phyloP scores from a whole-genome alignment of 2,888 invertebrate genomes.

The Phortica okadai region DNA sequence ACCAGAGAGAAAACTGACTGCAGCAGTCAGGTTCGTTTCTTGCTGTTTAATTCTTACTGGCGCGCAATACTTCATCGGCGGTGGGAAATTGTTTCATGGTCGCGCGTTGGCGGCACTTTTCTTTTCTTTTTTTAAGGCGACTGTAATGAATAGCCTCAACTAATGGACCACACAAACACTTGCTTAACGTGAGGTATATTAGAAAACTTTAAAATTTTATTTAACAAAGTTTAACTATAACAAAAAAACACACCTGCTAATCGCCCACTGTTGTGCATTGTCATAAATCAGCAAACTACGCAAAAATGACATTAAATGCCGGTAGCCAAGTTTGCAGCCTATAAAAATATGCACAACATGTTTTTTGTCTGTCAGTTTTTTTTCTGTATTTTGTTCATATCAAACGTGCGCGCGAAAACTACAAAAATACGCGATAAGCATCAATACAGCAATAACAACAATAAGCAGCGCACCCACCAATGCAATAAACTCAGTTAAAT shows the following conservation, averaged over 20 bases:
- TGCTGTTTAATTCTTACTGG: neutral
- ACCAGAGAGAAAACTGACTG: neutral
- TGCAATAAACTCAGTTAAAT: conserved; percentile 58
- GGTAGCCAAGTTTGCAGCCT: neutral
- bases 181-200: neutral
- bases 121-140: neutral
- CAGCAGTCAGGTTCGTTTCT: conserved; percentile 34
- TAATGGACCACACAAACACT: conserved; percentile 24
- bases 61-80: conserved; percentile 23
- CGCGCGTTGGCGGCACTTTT: conserved; percentile 21
- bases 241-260: conserved; percentile 12
- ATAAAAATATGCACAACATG: conserved; percentile 22
- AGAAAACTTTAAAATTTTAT: neutral
- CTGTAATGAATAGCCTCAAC: conserved; percentile 15
- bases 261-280: neutral
- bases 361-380: neutral
- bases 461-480: conserved; percentile 32
- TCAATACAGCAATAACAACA: conserved; percentile 57
- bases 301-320: conserved; percentile 27
- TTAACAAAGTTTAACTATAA: neutral
- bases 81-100: neutral
- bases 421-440: conserved; percentile 26
- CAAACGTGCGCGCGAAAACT: conserved; percentile 15
- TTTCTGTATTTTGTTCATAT: neutral
- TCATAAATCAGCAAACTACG: conserved; percentile 13